Percentiles rank a stretch among this genome's conserved stretches.
Evolutionary conservation across 2,888 invertebrate species (phyloP).

Genomic region (Andrena haemorrhoa): DNA sequence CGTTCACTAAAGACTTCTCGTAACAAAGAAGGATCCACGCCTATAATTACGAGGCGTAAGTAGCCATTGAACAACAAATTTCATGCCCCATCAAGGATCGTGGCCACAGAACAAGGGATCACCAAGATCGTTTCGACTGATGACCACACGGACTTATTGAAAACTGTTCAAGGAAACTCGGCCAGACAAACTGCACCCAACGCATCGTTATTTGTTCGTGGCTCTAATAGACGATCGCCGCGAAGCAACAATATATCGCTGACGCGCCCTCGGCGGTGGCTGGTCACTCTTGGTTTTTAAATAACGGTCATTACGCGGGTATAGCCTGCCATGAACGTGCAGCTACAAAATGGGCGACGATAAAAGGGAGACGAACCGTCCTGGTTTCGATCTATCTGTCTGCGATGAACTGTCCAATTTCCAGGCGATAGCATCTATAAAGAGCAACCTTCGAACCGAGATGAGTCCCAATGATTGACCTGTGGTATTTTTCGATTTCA

Average conservation of each 20-base stretch:
- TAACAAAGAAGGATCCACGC: background rate
- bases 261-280: constrained; percentile 70
- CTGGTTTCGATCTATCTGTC: constrained; percentile 62
- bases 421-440: constrained; percentile 47
- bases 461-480: constrained; percentile 15
- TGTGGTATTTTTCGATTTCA: background rate
- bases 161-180: constrained; percentile 40
- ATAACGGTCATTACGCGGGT: constrained; percentile 78
- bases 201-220: constrained; percentile 59
- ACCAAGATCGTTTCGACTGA: constrained; percentile 51
- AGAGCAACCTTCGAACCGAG: constrained; percentile 45
- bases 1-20: background rate
- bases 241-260: constrained; percentile 70
- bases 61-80: constrained; percentile 22
- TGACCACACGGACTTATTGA: constrained; percentile 51
- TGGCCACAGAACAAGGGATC: constrained; percentile 38
- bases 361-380: constrained; percentile 10
- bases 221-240: constrained; percentile 70
- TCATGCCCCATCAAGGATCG: constrained; percentile 27
- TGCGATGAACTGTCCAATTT: constrained; percentile 58
- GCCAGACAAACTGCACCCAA: constrained; percentile 36
- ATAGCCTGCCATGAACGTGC: constrained; percentile 55
- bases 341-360: constrained; percentile 1
- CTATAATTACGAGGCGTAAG: background rate
- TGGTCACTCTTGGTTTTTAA: constrained; percentile 73